phyloP scores from a whole-genome alignment of 2,888 invertebrate genomes.

The Drosophila mimica region DNA sequence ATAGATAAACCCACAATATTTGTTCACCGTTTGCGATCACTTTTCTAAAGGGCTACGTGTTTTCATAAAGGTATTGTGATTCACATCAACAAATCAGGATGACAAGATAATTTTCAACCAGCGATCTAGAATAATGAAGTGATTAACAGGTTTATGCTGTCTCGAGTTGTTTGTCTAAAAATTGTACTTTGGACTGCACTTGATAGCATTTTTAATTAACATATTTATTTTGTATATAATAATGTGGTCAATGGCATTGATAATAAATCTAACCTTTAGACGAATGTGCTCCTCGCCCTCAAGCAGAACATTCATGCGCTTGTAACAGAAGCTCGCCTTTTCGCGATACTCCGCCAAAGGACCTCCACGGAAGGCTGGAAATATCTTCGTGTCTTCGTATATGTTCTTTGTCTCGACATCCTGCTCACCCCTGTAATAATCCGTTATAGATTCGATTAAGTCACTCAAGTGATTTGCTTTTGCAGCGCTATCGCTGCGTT shows the following conservation, averaged over 20 bases:
- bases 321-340: constrained; percentile 89
- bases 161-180: neutral
- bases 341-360: constrained; percentile 88
- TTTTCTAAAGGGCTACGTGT: too few species aligned
- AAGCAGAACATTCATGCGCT: constrained; percentile 86
- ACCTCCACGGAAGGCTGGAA: constrained; percentile 88
- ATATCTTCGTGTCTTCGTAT: constrained; percentile 83
- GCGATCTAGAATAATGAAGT: neutral
- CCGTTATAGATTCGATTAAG: constrained; percentile 45
- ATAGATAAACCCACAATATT: neutral
- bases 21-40: neutral
- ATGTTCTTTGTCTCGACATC: constrained; percentile 54
- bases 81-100: neutral
- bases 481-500: constrained; percentile 10
- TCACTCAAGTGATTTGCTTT: constrained; percentile 24
- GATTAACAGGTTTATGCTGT: neutral
- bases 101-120: neutral
- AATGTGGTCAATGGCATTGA: neutral
- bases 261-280: constrained; percentile 85
- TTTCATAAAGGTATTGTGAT: neutral
- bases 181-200: constrained; percentile 54
- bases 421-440: constrained; percentile 51
- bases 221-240: neutral
- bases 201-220: neutral
- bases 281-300: constrained; percentile 86